Evolutionary conservation across 2,113 vertebrate species (phyloP).

Genomic region (Macrotis lagotis): DNA sequence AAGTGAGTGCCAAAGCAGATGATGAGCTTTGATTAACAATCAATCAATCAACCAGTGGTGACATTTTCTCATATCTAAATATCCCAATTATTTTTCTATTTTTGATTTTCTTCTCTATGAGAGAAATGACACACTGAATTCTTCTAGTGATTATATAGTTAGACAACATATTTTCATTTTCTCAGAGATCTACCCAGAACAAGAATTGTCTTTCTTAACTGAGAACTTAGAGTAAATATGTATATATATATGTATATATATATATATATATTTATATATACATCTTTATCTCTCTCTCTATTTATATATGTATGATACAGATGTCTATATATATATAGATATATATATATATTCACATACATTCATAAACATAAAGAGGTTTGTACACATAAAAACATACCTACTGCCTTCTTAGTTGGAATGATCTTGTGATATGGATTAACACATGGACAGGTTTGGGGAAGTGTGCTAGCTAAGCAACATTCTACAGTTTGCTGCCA

Average conservation of each 20-base stretch:
- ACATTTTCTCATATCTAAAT: background rate
- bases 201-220: conserved; percentile 11
- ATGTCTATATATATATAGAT: background rate
- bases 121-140: conserved; percentile 30
- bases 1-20: background rate
- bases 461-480: too few species aligned
- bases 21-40: background rate
- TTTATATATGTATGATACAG: too few species aligned
- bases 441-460: background rate
- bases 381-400: too few species aligned
- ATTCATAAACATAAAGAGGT: too few species aligned
- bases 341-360: too few species aligned
- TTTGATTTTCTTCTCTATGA: conserved; percentile 2
- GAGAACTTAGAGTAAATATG: background rate
- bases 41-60: background rate
- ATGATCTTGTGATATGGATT: conserved; percentile 1
- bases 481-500: too few species aligned
- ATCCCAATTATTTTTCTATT: conserved; percentile 15
- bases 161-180: background rate
- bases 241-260: background rate
- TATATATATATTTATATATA: background rate
- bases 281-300: too few species aligned
- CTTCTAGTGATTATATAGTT: conserved; percentile 25
- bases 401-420: background rate
- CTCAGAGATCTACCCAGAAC: background rate